These are phyloP conservation scores for Yoshiicerus persimilis DNA, from an alignment of 1,140 invertebrate genomes.

Conservation along the genomic window DNA sequence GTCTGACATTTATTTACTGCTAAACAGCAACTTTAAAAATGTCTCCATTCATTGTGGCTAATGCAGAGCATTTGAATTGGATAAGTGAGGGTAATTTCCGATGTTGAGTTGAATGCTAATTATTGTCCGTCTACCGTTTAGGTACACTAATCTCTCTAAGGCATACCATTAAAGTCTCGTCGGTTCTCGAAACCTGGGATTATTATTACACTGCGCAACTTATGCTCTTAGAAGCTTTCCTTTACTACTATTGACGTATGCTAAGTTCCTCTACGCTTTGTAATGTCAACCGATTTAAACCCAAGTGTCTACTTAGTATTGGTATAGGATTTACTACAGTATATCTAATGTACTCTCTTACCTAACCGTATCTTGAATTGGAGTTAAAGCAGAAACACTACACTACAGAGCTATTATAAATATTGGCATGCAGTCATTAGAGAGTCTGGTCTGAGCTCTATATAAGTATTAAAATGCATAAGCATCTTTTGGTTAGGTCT, in stretches of 20 bases:
- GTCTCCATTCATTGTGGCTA: background rate
- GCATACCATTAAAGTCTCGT: background rate
- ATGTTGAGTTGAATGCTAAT: conserved; percentile 6
- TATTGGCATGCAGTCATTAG: background rate
- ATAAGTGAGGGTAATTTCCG: conserved; percentile 6
- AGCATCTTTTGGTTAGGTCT: background rate
- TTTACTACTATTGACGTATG: too few relatives aligned
- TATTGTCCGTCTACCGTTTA: background rate
- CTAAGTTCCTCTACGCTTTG: background rate
- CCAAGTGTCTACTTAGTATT: background rate
- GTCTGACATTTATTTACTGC: too few relatives aligned
- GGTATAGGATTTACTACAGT: background rate
- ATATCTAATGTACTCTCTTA: background rate
- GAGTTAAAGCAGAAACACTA: background rate
- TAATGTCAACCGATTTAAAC: background rate
- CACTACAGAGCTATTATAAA: background rate
- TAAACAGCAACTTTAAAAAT: background rate
- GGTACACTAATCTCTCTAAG: background rate
- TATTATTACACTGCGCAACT: too few relatives aligned
- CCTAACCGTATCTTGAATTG: background rate
- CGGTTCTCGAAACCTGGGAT: too few relatives aligned
- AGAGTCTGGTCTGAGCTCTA: background rate
- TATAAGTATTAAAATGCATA: background rate
- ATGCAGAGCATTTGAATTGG: background rate
- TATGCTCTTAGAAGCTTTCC: too few relatives aligned